Evolutionary conservation across 2,888 invertebrate genomes (phyloP).

Genomic region (Lochmaea crataegi): DNA sequence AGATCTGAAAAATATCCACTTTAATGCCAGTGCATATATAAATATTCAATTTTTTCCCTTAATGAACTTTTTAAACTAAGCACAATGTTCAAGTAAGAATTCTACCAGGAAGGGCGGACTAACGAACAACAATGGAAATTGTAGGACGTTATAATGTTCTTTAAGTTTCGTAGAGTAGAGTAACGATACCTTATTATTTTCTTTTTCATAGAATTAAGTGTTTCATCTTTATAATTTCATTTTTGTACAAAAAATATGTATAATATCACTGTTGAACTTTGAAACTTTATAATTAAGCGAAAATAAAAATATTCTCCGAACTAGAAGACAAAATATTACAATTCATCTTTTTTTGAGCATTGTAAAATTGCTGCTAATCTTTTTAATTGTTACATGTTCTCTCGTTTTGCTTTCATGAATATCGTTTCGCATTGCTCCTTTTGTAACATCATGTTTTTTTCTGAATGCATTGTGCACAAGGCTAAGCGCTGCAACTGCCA

Average conservation of each 20-base stretch:
- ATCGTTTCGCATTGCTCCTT: too few species aligned
- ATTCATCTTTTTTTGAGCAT: background rate
- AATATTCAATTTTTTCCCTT: background rate
- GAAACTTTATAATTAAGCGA: too few species aligned
- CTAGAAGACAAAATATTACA: too few species aligned
- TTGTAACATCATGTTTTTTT: too few species aligned
- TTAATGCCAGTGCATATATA: background rate
- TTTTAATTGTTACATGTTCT: background rate
- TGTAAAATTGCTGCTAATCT: background rate
- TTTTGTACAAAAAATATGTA: background rate
- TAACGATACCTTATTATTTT: background rate
- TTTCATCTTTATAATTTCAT: background rate
- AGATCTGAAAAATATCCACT: background rate
- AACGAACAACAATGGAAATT: constrained; percentile 20
- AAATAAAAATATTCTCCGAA: too few species aligned
- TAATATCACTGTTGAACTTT: background rate
- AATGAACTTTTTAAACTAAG: background rate
- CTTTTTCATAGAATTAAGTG: background rate
- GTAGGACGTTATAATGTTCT: constrained; percentile 12
- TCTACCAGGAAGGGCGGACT: constrained; percentile 1
- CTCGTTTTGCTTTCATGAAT: background rate
- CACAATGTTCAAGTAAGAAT: background rate
- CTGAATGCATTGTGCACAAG: too few species aligned
- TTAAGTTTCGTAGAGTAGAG: background rate
- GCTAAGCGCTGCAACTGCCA: too few species aligned